Conservation (phyloP, 2,113 vertebrate species). For the Psittacus erithacus region DNA sequence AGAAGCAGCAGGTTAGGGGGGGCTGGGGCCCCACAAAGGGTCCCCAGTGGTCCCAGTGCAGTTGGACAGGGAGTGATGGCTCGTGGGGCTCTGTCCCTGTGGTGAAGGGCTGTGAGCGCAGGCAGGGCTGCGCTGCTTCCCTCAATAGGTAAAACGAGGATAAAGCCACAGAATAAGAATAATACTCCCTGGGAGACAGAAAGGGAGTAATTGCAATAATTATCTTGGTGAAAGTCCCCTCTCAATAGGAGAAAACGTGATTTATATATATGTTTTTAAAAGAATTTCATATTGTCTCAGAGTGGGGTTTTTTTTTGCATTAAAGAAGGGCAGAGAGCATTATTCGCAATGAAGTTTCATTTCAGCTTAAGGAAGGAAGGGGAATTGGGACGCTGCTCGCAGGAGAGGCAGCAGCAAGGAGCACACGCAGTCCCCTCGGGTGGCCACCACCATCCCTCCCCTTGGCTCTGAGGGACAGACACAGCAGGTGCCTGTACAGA, state of each 20-base stretch:
- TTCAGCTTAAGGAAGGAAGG: not conserved
- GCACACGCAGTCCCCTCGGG: not conserved
- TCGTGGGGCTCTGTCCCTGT: fast-evolving
- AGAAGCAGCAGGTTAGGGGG: not conserved
- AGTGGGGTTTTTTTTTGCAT: not conserved
- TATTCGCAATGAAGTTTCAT: not conserved
- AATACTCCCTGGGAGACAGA: not conserved
- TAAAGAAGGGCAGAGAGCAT: not conserved
- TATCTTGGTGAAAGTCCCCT: not conserved
- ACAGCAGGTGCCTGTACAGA: fast-evolving
- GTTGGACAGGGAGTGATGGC: not conserved
- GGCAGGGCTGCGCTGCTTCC: not conserved
- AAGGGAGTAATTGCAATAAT: constrained; percentile 9
- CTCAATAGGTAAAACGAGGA: not conserved
- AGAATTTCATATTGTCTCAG: not conserved
- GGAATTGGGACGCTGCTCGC: not conserved
- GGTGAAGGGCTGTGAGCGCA: not conserved
- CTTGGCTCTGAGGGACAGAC: too few relatives aligned
- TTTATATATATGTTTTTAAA: not conserved
- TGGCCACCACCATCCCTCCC: not conserved
- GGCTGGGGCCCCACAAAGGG: not conserved
- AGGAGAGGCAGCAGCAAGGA: not conserved
- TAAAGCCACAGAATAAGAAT: not conserved
- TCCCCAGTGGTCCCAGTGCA: not conserved
- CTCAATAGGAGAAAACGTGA: constrained; percentile 5